Percentiles rank a stretch among this genome's conserved stretches.
Conservation (phyloP, 37 sponge, comb jelly and placozoan species). For the Agelas oroides region DNA sequence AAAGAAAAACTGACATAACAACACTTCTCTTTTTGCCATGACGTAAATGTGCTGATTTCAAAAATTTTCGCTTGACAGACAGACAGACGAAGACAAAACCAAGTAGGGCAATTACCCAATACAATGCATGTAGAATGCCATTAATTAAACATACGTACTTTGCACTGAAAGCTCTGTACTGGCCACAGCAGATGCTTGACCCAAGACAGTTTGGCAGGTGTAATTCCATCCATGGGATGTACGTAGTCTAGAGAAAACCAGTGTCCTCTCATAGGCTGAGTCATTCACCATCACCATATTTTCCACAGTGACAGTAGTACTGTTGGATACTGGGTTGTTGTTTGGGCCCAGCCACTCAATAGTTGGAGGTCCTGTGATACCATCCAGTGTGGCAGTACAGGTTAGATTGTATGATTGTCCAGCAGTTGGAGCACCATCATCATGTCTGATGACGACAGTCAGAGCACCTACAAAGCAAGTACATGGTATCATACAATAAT, state of each 20-base stretch:
- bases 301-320: not conserved
- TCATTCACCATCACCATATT: not conserved
- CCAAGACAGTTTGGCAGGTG: slow-evolving; percentile 1
- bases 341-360: not conserved
- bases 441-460: not conserved
- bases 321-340: not conserved
- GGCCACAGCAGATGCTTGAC: no score
- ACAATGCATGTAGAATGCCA: no score
- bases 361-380: not conserved
- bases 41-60: no score
- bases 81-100: no score
- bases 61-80: no score
- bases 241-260: not conserved
- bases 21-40: no score
- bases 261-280: not conserved
- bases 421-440: not conserved
- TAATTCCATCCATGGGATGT: slow-evolving; percentile 12
- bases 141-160: no score
- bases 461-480: no score
- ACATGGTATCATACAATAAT: no score
- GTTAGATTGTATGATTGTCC: not conserved
- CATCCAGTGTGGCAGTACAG: not conserved
- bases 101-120: no score
- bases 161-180: no score
- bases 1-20: no score